Conservation (phyloP, 2,113 vertebrate genomes). For the Herpetotheres cachinnans region DNA sequence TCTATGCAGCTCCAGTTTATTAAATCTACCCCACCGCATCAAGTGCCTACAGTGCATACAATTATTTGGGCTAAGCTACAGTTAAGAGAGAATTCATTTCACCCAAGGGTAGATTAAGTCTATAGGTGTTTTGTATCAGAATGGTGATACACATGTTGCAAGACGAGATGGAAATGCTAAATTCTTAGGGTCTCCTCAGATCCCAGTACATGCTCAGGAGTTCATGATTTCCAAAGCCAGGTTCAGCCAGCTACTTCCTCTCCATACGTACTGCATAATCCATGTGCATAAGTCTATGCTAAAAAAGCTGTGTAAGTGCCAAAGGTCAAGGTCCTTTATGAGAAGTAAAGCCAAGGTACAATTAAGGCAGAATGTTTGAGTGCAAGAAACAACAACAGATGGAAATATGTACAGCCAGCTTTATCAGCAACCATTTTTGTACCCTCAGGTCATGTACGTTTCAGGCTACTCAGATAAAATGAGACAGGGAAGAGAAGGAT, state of each 20-base stretch:
- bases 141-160: conserved; percentile 9
- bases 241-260: conserved; percentile 42
- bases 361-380: not conserved
- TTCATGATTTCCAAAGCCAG: conserved; percentile 33
- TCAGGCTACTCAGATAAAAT: not conserved
- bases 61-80: not conserved
- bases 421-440: not conserved
- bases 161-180: conserved; percentile 28
- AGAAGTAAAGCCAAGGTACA: conserved; percentile 5
- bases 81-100: conserved; percentile 53
- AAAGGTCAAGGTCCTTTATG: conserved; percentile 23
- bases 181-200: conserved; percentile 5
- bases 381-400: not conserved
- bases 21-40: conserved; percentile 27
- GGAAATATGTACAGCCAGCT: not conserved
- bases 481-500: not conserved
- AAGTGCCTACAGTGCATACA: not conserved
- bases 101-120: conserved; percentile 56
- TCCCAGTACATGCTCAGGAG: not conserved
- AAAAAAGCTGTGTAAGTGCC: conserved; percentile 8
- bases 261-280: conserved; percentile 27
- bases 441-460: not conserved
- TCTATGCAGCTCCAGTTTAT: conserved; percentile 49
- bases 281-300: not conserved
- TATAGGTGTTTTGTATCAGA: conserved; percentile 42